Evolutionary conservation across 2,888 invertebrate species (phyloP), one percentile per base, ranked within the genome.

Genomic region (Beris morrisii): DNA sequence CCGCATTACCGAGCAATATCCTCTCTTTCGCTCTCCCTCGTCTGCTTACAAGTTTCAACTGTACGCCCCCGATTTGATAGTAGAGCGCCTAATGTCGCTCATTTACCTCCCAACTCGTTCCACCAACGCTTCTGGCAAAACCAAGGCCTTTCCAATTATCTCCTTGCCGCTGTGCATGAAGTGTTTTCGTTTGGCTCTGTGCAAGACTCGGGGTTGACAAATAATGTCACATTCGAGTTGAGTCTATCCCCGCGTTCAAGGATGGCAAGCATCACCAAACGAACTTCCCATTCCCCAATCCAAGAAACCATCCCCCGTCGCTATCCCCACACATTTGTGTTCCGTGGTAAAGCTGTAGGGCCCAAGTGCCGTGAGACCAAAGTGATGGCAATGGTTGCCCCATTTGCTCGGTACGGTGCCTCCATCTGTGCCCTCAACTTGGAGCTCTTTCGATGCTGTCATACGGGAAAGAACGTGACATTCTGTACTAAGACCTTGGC

Each of bases 391-490:
- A 22, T 22, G 22, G 22, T 22, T 22, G 22, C 22, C 22, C 22
- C 22, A 22, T 22, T 22, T 22, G 22, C 22, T 22, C 22, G 22
- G 22, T 22, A 22, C 22, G 22, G 38, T 9, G 38, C 38, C 38
- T 9, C 38, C 38, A 38, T 38, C 38, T 5, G 7, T 38, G 9
- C 38, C 38, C 38, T 38, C 38, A 9, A 38, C 9, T 28, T 38
- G n/a, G 38, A 30, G 52, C 61, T 61, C 52, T 52, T 52, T 61
- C 38, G 38, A 61, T 61, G 44, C 65, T 52, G 53, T 67, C 64
- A 64, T 67, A 67, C 38, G 50, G 54, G 61, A 67, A 64, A 67
- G 67, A 67, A 67, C 67, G 67, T 67, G 67, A 67, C 67, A 58
- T 67, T 64, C 67, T 65, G 45, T 46, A 32, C 64, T 65, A 55